A percentile compares a stretch with the other conserved stretches of the same genome.
Conservation (phyloP, 2,113 vertebrate genomes). For the Toxostoma redivivum region DNA sequence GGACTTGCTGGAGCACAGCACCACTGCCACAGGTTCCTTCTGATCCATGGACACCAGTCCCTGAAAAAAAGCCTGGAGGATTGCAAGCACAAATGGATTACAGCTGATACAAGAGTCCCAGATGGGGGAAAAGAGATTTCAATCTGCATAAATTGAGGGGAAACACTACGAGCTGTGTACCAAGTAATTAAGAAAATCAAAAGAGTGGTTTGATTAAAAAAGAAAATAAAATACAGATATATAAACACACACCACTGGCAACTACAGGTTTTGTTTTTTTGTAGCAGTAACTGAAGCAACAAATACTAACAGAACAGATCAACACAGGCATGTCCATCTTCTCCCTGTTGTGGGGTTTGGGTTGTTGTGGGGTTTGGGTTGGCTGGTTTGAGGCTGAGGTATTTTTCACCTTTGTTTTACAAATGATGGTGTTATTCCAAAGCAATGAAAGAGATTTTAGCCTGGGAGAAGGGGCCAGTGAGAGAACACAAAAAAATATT, state of each 20-base stretch:
- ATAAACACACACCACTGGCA: not conserved
- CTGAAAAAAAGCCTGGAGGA: not conserved
- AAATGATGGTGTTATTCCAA: not conserved
- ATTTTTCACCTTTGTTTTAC: not conserved
- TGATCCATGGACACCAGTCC: not conserved
- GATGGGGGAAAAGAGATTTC: not conserved
- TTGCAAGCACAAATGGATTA: not conserved
- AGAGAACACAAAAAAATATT: not conserved
- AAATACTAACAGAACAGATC: not conserved
- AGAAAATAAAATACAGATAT: not conserved
- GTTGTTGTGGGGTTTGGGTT: not conserved
- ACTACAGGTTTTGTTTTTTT: not conserved
- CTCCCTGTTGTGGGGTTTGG: not conserved
- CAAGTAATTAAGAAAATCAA: not conserved
- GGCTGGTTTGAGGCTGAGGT: not conserved
- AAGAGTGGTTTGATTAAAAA: not conserved
- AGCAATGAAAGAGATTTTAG: not conserved
- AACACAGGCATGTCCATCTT: fast-evolving
- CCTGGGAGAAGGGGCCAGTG: not conserved
- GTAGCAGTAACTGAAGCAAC: not conserved
- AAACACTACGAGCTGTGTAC: not conserved
- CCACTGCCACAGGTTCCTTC: not conserved
- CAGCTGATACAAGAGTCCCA: not conserved
- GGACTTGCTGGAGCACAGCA: not conserved
- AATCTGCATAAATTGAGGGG: not conserved